A percentile compares a stretch with the other conserved stretches of the same genome.
These are phyloP conservation scores for Sparidentex hasta DNA, from an alignment of 2,797 vertebrate species.

Conservation along the genomic window DNA sequence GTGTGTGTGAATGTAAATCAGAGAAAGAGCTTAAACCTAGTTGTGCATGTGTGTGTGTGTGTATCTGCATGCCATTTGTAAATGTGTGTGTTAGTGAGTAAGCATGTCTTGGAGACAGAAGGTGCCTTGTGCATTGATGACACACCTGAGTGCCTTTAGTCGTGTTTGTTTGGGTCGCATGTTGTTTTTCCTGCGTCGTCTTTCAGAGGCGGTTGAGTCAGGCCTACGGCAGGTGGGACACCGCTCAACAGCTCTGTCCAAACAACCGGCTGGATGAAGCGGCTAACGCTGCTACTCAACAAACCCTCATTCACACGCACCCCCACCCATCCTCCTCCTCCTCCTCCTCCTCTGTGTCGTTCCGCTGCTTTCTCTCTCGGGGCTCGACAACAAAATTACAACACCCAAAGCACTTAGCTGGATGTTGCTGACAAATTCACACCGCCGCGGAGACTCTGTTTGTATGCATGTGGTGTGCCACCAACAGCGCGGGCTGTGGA, in stretches of 20 bases:
- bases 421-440: conserved; percentile 55
- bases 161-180: conserved; percentile 75
- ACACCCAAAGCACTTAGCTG: conserved; percentile 49
- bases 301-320: conserved; percentile 43
- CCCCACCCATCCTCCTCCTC: not conserved
- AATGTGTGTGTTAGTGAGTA: conserved; percentile 58
- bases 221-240: conserved; percentile 67
- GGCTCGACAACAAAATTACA: conserved; percentile 55
- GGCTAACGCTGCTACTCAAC: conserved; percentile 36
- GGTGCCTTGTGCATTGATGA: conserved; percentile 69
- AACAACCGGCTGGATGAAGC: conserved; percentile 56
- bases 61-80: conserved; percentile 53
- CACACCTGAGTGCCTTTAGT: conserved; percentile 82
- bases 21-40: conserved; percentile 36
- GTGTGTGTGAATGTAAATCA: conserved; percentile 61
- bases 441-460: conserved; percentile 44
- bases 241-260: conserved; percentile 61
- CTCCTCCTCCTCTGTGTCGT: conserved; percentile 20
- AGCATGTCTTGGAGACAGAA: conserved; percentile 79
- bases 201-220: conserved; percentile 64
- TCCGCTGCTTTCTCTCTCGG: conserved; percentile 47
- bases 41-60: conserved; percentile 35
- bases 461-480: conserved; percentile 45
- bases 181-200: conserved; percentile 54
- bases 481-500: conserved; percentile 31